Evolutionary conservation across 2,888 invertebrate genomes (phyloP).

Genomic region (Eupithecia subfuscata): DNA sequence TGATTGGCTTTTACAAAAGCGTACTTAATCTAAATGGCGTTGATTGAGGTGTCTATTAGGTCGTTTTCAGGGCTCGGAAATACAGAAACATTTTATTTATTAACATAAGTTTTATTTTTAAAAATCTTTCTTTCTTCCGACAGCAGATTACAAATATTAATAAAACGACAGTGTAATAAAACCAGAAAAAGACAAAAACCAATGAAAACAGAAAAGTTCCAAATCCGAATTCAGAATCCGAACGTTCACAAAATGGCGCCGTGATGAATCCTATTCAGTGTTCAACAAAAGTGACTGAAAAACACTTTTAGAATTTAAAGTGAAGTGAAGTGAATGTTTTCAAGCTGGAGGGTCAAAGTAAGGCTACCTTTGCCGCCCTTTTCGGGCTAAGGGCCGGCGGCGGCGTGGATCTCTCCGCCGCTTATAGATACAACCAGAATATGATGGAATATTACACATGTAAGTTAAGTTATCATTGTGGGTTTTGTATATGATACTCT

Average conservation of each 20-base stretch:
- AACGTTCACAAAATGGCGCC: slow-evolving; percentile 47
- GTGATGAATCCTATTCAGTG: slow-evolving; percentile 48
- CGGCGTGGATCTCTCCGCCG: slow-evolving; percentile 95
- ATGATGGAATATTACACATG: slow-evolving; percentile 99
- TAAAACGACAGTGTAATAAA: neutral
- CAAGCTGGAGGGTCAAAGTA: slow-evolving; percentile 87
- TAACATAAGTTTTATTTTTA: neutral
- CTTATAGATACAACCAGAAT: slow-evolving; percentile 97
- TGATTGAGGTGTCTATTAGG: slow-evolving; percentile 5
- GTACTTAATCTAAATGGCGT: slow-evolving; percentile 14
- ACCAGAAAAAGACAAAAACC: slow-evolving; percentile 5
- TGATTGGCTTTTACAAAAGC: slow-evolving; percentile 17
- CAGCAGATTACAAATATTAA: neutral
- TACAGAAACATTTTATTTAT: neutral
- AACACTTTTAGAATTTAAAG: slow-evolving; percentile 40
- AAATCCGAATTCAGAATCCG: slow-evolving; percentile 18
- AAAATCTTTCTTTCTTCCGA: neutral
- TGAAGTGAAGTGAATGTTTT: slow-evolving; percentile 63
- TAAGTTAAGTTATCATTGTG: slow-evolving; percentile 87
- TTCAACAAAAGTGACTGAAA: slow-evolving; percentile 44
- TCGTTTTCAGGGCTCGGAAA: neutral
- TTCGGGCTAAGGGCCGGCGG: slow-evolving; percentile 86
- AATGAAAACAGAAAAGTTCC: slow-evolving; percentile 3
- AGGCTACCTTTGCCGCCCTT: slow-evolving; percentile 87
- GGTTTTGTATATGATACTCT: no score